Percentiles rank a stretch among this genome's conserved stretches.
phyloP scores from a whole-genome alignment of 2,797 vertebrate genomes.

The Jordanella pulchra region DNA sequence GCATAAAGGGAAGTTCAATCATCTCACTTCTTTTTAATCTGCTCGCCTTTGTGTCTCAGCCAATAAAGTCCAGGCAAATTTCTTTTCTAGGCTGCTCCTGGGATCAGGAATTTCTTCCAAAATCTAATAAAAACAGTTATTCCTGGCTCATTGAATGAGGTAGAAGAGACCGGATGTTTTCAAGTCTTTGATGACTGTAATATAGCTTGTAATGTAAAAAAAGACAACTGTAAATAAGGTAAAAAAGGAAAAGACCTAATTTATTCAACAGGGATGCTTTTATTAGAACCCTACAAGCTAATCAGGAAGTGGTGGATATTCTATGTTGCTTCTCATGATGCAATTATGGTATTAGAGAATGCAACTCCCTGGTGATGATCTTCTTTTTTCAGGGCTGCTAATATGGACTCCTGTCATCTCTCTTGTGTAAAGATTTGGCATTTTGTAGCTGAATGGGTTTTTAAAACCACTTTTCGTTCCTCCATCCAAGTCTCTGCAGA shows the following conservation, averaged over 20 bases:
- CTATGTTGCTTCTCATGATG: conserved; percentile 49
- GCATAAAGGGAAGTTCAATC: conserved; percentile 77
- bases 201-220: conserved; percentile 33
- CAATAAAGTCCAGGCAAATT: conserved; percentile 70
- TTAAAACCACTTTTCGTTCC: conserved; percentile 60
- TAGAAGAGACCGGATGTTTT: conserved; percentile 16
- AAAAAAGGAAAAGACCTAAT: conserved; percentile 28
- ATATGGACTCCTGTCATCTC: conserved; percentile 54
- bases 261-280: conserved; percentile 36
- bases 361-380: conserved; percentile 51
- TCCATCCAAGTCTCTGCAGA: conserved; percentile 62
- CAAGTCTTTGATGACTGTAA: conserved; percentile 42
- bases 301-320: conserved; percentile 45
- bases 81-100: conserved; percentile 53
- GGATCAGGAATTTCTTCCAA: conserved; percentile 44
- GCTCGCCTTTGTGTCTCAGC: conserved; percentile 65
- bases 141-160: conserved; percentile 23
- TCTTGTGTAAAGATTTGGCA: conserved; percentile 67
- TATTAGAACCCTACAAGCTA: conserved; percentile 38
- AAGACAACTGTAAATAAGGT: conserved; percentile 44
- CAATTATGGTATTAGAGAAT: conserved; percentile 50
- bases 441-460: conserved; percentile 72
- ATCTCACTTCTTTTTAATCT: conserved; percentile 73
- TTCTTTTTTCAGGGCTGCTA: conserved; percentile 34
- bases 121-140: conserved; percentile 52